Percentiles rank a stretch among this genome's conserved stretches.
Evolutionary conservation across 2,888 invertebrate genomes (phyloP).

Genomic region (Scaeva pyrastri): DNA sequence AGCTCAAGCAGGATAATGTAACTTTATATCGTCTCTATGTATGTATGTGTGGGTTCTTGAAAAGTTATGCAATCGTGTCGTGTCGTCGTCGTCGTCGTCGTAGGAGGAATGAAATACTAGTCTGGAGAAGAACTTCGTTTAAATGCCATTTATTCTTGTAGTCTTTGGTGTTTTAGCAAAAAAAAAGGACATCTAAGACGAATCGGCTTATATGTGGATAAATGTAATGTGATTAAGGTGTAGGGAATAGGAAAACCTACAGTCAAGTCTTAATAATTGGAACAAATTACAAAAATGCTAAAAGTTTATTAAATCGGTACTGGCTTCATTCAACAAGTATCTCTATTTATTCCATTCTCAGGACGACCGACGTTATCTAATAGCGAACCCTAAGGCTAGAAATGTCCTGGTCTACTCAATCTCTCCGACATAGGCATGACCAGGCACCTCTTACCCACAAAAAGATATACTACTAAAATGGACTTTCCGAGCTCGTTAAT

Average conservation of each 20-base stretch:
- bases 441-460: too few species aligned
- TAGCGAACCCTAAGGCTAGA: too few species aligned
- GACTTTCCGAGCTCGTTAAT: too few species aligned
- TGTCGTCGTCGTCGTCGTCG: neutral
- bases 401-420: too few species aligned
- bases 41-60: neutral
- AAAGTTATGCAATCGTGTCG: constrained; percentile 10
- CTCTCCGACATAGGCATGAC: too few species aligned
- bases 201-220: constrained; percentile 67
- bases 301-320: too few species aligned
- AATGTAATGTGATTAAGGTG: constrained; percentile 69
- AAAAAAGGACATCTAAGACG: constrained; percentile 51
- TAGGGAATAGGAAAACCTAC: constrained; percentile 18
- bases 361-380: too few species aligned
- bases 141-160: constrained; percentile 65
- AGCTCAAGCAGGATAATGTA: constrained; percentile 9
- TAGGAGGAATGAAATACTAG: constrained; percentile 49
- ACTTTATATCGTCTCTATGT: neutral
- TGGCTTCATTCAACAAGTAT: too few species aligned
- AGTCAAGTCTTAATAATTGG: neutral
- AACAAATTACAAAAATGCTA: neutral
- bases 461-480: too few species aligned
- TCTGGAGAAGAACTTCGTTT: constrained; percentile 65
- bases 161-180: constrained; percentile 19
- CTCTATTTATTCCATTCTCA: too few species aligned